Evolutionary conservation across 2,797 vertebrate genomes (phyloP).

Genomic region (Bradypodion pumilum): DNA sequence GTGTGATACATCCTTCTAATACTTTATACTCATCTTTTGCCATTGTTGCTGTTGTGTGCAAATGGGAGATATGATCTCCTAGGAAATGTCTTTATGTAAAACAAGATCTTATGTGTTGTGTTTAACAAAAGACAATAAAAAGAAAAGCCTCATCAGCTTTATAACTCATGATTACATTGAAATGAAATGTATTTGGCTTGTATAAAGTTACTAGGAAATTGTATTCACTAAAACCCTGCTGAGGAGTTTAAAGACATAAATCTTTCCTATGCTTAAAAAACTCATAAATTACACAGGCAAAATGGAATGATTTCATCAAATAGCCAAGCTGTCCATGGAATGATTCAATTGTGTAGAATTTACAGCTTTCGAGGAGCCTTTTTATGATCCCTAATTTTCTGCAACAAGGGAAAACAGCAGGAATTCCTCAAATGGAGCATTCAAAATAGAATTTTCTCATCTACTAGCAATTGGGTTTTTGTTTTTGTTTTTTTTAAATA

Average conservation of each 20-base stretch:
- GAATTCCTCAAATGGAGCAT: constrained; percentile 78
- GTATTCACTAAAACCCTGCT: constrained; percentile 73
- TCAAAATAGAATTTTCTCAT: constrained; percentile 54
- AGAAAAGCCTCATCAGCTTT: constrained; percentile 72
- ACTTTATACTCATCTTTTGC: constrained; percentile 44
- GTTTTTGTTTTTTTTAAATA: constrained; percentile 51
- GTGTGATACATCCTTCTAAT: constrained; percentile 42
- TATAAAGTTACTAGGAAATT: constrained; percentile 78
- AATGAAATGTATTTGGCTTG: constrained; percentile 71
- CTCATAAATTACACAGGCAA: constrained; percentile 76
- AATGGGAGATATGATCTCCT: constrained; percentile 37
- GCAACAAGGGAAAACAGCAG: constrained; percentile 76
- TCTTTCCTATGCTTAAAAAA: constrained; percentile 67
- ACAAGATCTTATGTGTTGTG: constrained; percentile 57
- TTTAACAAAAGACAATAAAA: constrained; percentile 75
- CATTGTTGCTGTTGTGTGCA: constrained; percentile 35
- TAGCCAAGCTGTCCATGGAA: constrained; percentile 75
- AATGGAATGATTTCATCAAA: constrained; percentile 75
- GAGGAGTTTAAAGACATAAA: constrained; percentile 73
- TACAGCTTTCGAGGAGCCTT: constrained; percentile 75
- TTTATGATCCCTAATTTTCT: constrained; percentile 79
- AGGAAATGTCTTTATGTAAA: constrained; percentile 58
- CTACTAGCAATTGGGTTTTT: too few relatives aligned
- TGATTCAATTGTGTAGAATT: constrained; percentile 80
- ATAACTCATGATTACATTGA: constrained; percentile 74